These are phyloP conservation scores for Branchipolynoe longqiensis DNA, from an alignment of 2,888 invertebrate genomes.

Conservation along the genomic window DNA sequence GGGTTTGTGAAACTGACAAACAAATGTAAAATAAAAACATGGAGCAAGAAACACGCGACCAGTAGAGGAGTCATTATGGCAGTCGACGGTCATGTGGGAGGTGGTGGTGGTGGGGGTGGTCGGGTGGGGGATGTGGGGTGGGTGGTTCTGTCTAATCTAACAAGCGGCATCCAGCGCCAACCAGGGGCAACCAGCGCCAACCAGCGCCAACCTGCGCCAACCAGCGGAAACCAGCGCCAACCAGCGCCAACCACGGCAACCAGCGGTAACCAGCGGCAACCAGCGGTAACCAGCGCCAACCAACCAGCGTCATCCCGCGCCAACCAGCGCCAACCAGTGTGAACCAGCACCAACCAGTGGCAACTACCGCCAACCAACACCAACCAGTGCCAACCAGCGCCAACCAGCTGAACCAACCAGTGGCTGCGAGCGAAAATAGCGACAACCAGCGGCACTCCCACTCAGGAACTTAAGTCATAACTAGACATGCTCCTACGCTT, in stretches of 20 bases:
- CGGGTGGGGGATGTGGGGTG: too few relatives aligned
- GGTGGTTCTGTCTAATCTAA: conserved; percentile 29
- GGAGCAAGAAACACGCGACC: neutral
- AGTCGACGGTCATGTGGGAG: too few relatives aligned
- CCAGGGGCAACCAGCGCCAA: conserved; percentile 18
- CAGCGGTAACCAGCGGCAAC: conserved; percentile 3
- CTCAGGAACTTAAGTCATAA: too few relatives aligned
- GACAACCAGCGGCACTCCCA: too few relatives aligned
- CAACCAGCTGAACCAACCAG: conserved; percentile 11
- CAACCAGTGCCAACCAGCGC: conserved; percentile 21
- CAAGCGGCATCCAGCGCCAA: neutral
- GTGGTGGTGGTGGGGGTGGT: too few relatives aligned
- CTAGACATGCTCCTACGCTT: too few relatives aligned
- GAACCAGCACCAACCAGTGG: conserved; percentile 17
- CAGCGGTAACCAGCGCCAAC: too few relatives aligned
- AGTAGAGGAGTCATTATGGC: neutral
- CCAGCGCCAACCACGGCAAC: neutral
- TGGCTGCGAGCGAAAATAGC: neutral
- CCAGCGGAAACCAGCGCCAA: conserved; percentile 3
- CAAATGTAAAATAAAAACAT: too few relatives aligned
- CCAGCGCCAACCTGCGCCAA: neutral
- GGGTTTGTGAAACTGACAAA: neutral
- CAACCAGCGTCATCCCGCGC: too few relatives aligned
- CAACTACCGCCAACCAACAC: neutral
- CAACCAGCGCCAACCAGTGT: too few relatives aligned